These are phyloP conservation scores for Vollenhovia emeryi DNA, from an alignment of 1,140 invertebrate genomes.

Conservation along the genomic window DNA sequence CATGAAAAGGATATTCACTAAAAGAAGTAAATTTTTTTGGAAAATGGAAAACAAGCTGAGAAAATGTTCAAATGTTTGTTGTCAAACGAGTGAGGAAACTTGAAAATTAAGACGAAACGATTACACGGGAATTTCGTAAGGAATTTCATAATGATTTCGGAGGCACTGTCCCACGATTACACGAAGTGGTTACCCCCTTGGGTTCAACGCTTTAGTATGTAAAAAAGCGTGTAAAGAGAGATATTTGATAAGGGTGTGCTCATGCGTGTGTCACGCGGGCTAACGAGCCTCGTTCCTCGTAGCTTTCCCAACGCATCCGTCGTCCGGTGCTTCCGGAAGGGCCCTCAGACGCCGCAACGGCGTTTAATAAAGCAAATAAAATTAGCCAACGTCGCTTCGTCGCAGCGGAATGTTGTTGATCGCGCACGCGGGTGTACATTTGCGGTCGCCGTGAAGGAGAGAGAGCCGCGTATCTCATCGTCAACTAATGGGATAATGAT, in stretches of 20 bases:
- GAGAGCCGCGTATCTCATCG: conserved; percentile 59
- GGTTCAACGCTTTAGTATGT: no score
- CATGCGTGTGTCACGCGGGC: not conserved
- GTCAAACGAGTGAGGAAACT: not conserved
- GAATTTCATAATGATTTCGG: no score
- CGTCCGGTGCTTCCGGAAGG: conserved; percentile 3
- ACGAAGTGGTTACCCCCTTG: no score
- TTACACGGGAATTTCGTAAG: no score
- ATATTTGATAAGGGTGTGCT: not conserved
- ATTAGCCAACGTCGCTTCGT: conserved; percentile 54
- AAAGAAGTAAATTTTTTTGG: no score
- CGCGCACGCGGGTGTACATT: not conserved
- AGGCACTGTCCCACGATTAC: no score
- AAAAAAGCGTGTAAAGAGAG: not conserved
- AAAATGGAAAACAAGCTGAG: no score
- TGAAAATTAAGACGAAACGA: no score
- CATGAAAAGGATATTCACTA: no score
- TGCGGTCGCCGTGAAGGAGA: not conserved
- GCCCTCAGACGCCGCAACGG: not conserved
- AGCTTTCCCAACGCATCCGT: not conserved
- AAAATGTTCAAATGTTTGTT: no score
- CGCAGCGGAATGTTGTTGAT: conserved; percentile 3
- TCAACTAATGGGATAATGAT: conserved; percentile 78
- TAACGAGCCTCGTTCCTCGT: not conserved
- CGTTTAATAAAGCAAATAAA: conserved; percentile 62